phyloP scores from a whole-genome alignment of 1,140 invertebrate genomes.

The Drosophila bocqueti region DNA sequence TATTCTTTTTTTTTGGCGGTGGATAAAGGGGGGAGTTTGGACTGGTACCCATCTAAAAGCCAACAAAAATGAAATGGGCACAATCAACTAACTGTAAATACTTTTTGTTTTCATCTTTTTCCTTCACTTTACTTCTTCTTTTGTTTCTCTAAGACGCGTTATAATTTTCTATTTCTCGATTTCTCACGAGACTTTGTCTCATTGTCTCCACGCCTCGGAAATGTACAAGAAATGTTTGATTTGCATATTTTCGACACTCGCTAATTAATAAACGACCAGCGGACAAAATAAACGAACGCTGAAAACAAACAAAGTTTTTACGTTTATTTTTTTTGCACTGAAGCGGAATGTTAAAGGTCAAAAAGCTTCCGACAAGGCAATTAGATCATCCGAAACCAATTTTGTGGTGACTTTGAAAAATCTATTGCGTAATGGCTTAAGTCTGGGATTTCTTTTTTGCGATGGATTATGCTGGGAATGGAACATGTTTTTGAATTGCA shows the following conservation, averaged over 20 bases:
- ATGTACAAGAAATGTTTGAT: conserved; percentile 49
- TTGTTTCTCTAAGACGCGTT: conserved; percentile 58
- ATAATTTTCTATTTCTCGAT: conserved; percentile 76
- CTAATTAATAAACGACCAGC: conserved; percentile 73
- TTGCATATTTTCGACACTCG: conserved; percentile 82
- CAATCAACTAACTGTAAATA: conserved; percentile 82
- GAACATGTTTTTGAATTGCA: neutral
- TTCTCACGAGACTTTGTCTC: conserved; percentile 53
- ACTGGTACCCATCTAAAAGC: conserved; percentile 72
- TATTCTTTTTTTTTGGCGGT: conserved; percentile 19
- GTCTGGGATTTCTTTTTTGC: neutral
- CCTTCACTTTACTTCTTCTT: conserved; percentile 28
- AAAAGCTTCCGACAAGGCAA: conserved; percentile 45
- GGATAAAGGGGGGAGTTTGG: conserved; percentile 35
- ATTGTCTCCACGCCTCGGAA: conserved; percentile 32
- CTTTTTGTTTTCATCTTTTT: conserved; percentile 61
- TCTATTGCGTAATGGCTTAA: conserved; percentile 35
- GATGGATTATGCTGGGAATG: neutral
- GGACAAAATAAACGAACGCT: conserved; percentile 29
- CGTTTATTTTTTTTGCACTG: conserved; percentile 16
- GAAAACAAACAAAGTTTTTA: conserved; percentile 16
- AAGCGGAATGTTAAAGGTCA: conserved; percentile 48
- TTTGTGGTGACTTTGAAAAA: conserved; percentile 21
- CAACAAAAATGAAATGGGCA: conserved; percentile 78
- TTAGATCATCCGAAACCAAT: conserved; percentile 52